Evolutionary conservation across 2,797 vertebrate species (phyloP).

Genomic region (Trematomus bernacchii): DNA sequence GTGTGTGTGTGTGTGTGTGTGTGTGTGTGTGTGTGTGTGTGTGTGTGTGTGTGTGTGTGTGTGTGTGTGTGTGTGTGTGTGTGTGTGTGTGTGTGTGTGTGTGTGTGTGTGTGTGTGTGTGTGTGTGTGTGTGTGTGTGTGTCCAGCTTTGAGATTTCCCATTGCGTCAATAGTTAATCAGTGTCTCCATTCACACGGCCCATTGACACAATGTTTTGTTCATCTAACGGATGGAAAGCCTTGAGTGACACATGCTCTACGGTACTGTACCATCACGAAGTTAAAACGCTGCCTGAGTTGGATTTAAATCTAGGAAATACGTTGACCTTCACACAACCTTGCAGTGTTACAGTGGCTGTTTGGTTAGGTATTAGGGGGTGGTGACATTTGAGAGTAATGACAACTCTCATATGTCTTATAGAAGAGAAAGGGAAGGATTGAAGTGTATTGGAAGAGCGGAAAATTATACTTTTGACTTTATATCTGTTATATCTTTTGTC

Average conservation of each 20-base stretch:
- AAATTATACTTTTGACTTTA: background rate
- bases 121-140: conserved; percentile 39
- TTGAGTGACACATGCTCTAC: conserved; percentile 16
- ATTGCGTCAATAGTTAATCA: conserved; percentile 81
- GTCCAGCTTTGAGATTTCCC: conserved; percentile 76
- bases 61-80: conserved; percentile 13
- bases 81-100: conserved; percentile 30
- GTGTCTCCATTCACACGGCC: conserved; percentile 56
- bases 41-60: conserved; percentile 43
- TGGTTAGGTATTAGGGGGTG: conserved; percentile 25
- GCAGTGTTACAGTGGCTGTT: conserved; percentile 24
- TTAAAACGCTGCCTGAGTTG: conserved; percentile 13
- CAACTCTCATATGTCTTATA: conserved; percentile 16
- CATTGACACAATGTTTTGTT: conserved; percentile 71
- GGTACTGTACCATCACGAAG: conserved; percentile 17
- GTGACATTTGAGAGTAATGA: conserved; percentile 21
- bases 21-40: conserved; percentile 48
- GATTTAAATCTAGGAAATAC: conserved; percentile 4
- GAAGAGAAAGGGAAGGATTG: background rate
- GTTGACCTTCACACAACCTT: conserved; percentile 80
- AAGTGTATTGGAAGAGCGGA: background rate
- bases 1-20: conserved; percentile 21
- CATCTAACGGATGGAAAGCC: conserved; percentile 40
- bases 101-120: conserved; percentile 25
- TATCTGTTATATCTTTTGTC: background rate